These are phyloP conservation scores for Pachycephus smyrnensis DNA, from an alignment of 2,888 invertebrate genomes.

Conservation along the genomic window DNA sequence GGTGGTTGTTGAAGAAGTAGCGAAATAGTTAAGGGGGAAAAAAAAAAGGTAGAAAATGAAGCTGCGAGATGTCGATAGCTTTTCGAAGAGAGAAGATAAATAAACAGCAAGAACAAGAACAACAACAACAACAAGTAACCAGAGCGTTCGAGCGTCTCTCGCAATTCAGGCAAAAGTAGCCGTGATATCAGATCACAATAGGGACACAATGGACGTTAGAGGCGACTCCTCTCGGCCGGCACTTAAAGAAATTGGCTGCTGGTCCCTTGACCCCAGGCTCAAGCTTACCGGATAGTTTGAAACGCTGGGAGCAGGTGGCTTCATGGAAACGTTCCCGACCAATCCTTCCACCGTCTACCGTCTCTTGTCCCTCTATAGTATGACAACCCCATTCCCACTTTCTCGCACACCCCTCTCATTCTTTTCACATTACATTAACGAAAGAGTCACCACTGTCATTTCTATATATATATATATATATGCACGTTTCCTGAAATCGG, in stretches of 20 bases:
- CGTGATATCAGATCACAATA: slow-evolving; percentile 58
- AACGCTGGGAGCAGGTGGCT: slow-evolving; percentile 49
- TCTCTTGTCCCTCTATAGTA: not conserved
- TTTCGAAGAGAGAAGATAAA: not conserved
- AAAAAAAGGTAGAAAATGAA: not conserved
- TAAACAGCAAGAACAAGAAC: not conserved
- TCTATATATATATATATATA: not conserved
- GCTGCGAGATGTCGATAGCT: not conserved
- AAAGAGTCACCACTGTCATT: not conserved
- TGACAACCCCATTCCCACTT: not conserved
- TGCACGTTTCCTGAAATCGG: not conserved
- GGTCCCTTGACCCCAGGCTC: slow-evolving; percentile 55
- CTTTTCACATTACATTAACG: slow-evolving; percentile 6
- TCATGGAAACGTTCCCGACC: not conserved
- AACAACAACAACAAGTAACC: not conserved
- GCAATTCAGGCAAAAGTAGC: slow-evolving; percentile 51
- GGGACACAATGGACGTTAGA: slow-evolving; percentile 49
- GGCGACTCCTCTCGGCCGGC: slow-evolving; percentile 43
- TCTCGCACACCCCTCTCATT: slow-evolving; percentile 2
- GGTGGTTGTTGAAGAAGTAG: not conserved
- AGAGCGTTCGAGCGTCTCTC: slow-evolving; percentile 7
- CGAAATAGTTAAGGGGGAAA: not conserved
- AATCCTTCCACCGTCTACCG: slow-evolving; percentile 1
- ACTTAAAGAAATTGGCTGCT: slow-evolving; percentile 64
- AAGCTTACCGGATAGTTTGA: slow-evolving; percentile 55